Evolutionary conservation across 35 echinoderm and acorn worm species (phyloP).

Genomic region (Patiria miniata): DNA sequence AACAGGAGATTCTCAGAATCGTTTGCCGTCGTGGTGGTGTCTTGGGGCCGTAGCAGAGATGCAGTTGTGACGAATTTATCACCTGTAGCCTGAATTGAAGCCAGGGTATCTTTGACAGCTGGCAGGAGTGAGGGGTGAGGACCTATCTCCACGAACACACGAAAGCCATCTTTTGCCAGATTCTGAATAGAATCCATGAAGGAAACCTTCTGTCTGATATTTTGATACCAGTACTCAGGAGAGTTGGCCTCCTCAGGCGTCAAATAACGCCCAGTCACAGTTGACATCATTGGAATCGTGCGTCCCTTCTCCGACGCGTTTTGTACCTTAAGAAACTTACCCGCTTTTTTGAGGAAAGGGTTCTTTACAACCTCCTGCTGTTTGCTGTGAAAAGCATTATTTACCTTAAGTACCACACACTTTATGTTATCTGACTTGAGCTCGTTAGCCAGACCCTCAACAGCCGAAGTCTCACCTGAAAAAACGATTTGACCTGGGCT

Average conservation of each 20-base stretch:
- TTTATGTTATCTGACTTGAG: slow-evolving; percentile 26
- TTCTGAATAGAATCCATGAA: slow-evolving; percentile 46
- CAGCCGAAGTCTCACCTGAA: slow-evolving; percentile 36
- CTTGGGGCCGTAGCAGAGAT: not conserved
- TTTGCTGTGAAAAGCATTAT: slow-evolving; percentile 69
- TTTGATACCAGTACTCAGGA: slow-evolving; percentile 33
- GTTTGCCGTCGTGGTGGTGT: not conserved
- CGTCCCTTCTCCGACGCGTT: not conserved
- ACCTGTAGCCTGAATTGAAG: too few species aligned
- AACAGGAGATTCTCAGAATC: not conserved
- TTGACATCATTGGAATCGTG: slow-evolving; percentile 50
- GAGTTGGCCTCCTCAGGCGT: not conserved
- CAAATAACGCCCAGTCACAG: slow-evolving; percentile 19
- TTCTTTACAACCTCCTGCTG: slow-evolving; percentile 55
- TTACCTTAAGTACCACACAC: slow-evolving; percentile 41
- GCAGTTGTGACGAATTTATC: not conserved
- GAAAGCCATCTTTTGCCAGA: slow-evolving; percentile 38
- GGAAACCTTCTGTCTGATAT: slow-evolving; percentile 31
- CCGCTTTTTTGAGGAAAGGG: slow-evolving; percentile 20
- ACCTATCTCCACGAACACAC: slow-evolving; percentile 53
- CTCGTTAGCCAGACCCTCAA: slow-evolving; percentile 1
- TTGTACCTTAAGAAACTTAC: not conserved
- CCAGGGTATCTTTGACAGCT: slow-evolving; percentile 30
- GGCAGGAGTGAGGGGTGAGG: slow-evolving; percentile 52
- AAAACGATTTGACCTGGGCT: slow-evolving; percentile 62